Base-by-base conservation (phyloP, 2,797 vertebrate species). In the Brachyrhaphis roseni region DNA sequence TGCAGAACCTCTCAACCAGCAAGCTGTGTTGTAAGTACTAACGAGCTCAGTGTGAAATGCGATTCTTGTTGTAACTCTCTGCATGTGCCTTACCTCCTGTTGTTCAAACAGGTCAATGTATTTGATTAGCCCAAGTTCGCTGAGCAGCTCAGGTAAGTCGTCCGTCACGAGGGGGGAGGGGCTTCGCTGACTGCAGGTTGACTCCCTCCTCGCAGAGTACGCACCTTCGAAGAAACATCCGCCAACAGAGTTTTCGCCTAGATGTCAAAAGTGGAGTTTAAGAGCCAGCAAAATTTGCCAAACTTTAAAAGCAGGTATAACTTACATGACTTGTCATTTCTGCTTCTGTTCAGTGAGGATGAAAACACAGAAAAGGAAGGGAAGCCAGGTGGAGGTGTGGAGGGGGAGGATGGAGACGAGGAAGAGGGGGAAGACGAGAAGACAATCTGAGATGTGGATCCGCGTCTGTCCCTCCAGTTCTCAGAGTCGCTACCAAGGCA, bases 401-500 rank as follows among this genome's bases (percentile, higher is more conserved):
- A 93, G 4, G 91, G 91, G 51, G 92, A 91, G 74, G 90, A 86
- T 28, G 84, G 76, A 26, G 92, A 94, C 1, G 93, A 93, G 0
- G 94, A 90, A 0, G 90, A 83, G 16, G 86, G 90, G 1, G 93
- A 92, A 8, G 91, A 93, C 8, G 93, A 93, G 0, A 92, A 93
- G 59, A 86, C 64, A 7, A 84, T 87, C 43, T 92, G 82, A 28
- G 87, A 90, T 13, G 88, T 15, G 15, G 95, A 95, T 73, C 94
- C 94, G 34, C 90, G 90, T 90, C 96, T 90, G 73, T 96, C 94
- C 80, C 96, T 91, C 96, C 96, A 97, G 94, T 97, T 97, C 43
- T 95, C 94, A 0, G 94, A 95, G 87, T 95, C 43, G 1, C 96
- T 96, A 47, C 95, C 94, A 3, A 93, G 95, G 2, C 26, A 90